These are phyloP conservation scores for Porphyrio hochstetteri DNA, from an alignment of 2,113 vertebrate genomes.

Conservation along the genomic window DNA sequence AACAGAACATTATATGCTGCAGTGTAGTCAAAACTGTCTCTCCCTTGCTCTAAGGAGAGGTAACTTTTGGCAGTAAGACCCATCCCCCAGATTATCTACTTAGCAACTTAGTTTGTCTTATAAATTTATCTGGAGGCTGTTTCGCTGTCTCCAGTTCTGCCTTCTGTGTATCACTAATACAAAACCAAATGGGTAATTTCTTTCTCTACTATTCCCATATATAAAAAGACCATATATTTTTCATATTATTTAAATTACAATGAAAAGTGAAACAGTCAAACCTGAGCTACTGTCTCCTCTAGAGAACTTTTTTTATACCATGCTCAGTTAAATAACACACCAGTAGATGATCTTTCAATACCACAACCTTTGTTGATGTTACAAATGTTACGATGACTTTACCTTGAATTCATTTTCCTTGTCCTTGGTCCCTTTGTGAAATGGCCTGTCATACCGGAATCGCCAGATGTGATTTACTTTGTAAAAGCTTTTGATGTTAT, in stretches of 20 bases:
- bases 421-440: slow-evolving; percentile 98
- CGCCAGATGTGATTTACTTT: slow-evolving; percentile 99
- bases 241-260: not conserved
- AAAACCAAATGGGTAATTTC: not conserved
- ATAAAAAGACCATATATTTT: not conserved
- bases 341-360: not conserved
- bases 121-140: not conserved
- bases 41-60: not conserved
- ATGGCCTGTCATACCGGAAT: slow-evolving; percentile 95
- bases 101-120: not conserved
- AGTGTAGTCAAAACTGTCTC: not conserved
- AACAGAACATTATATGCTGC: not conserved
- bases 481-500: slow-evolving; percentile 99
- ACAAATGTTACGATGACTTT: slow-evolving; percentile 52
- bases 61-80: not conserved
- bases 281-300: not conserved
- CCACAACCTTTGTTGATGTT: not conserved
- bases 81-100: not conserved
- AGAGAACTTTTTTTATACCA: not conserved
- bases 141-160: not conserved
- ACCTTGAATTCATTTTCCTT: slow-evolving; percentile 99
- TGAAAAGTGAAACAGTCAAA: not conserved
- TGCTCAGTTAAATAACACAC: not conserved
- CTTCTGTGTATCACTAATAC: not conserved
- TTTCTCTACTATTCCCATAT: not conserved